Conservation (phyloP, 2,888 invertebrate genomes). For the Pollenia amentaria region DNA sequence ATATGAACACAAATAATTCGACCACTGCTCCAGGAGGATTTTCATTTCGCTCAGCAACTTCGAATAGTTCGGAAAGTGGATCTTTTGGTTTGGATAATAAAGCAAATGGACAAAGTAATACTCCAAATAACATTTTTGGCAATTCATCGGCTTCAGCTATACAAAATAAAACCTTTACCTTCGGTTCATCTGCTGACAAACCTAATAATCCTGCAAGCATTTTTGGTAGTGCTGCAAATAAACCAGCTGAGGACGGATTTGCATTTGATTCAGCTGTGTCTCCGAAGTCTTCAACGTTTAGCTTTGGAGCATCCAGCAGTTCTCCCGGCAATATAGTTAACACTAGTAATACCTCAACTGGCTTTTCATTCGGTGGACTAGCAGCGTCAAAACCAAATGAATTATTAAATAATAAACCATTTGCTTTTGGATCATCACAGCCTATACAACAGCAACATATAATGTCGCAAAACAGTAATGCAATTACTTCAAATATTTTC, state of each 20-base stretch:
- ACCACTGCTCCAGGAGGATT: constrained; percentile 50
- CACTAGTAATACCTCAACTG: constrained; percentile 52
- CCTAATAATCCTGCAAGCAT: constrained; percentile 72
- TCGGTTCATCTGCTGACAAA: constrained; percentile 70
- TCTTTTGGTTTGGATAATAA: constrained; percentile 57
- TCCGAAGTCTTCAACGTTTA: constrained; percentile 49
- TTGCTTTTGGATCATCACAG: constrained; percentile 75
- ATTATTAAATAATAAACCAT: constrained; percentile 74
- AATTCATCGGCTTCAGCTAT: constrained; percentile 20
- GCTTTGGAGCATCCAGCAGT: constrained; percentile 72
- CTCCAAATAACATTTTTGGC: constrained; percentile 9
- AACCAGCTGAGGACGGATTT: constrained; percentile 76
- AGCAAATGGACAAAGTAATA: constrained; percentile 8
- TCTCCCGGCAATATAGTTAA: constrained; percentile 23
- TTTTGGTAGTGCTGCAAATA: constrained; percentile 76
- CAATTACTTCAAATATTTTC: constrained; percentile 73
- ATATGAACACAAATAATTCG: constrained; percentile 4
- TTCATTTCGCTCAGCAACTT: constrained; percentile 33
- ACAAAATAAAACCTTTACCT: constrained; percentile 76
- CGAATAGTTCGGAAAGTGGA: neutral
- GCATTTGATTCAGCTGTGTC: constrained; percentile 67
- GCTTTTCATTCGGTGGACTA: constrained; percentile 77
- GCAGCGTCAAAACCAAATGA: constrained; percentile 48
- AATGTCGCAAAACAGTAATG: constrained; percentile 8
- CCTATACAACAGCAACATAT: constrained; percentile 22